A percentile compares a stretch with the other conserved stretches of the same genome.
Conservation (phyloP, 1,140 invertebrate genomes). For the Lanistes nyassanus region DNA sequence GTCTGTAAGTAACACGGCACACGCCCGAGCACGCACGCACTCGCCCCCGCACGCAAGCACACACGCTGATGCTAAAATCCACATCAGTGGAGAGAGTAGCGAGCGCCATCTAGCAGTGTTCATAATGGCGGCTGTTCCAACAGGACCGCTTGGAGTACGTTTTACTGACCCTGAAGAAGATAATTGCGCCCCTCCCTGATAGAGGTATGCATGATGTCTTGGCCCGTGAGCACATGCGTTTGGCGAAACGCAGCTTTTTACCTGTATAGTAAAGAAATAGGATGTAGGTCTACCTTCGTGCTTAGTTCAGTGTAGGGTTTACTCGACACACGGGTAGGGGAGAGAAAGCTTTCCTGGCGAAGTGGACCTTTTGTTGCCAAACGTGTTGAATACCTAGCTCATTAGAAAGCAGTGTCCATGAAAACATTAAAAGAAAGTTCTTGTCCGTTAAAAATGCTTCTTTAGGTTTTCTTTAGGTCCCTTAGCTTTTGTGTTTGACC, state of each 20-base stretch:
- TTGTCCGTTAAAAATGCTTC: too few species aligned
- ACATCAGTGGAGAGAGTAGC: slow-evolving; percentile 19
- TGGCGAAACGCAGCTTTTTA: not conserved
- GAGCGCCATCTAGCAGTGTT: slow-evolving; percentile 28
- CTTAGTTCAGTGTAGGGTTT: slow-evolving; percentile 15
- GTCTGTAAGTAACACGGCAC: too few species aligned
- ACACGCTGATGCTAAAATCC: slow-evolving; percentile 2
- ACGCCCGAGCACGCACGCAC: not conserved
- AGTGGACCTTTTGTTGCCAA: too few species aligned
- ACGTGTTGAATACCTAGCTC: too few species aligned
- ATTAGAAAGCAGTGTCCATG: too few species aligned
- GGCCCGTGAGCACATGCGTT: not conserved
- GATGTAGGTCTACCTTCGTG: slow-evolving; percentile 20
- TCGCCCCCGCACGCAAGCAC: not conserved
- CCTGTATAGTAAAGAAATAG: not conserved
- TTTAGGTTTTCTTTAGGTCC: too few species aligned
- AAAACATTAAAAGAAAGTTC: too few species aligned
- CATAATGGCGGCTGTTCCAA: slow-evolving; percentile 24
- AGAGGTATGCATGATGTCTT: slow-evolving; percentile 15
- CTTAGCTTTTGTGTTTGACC: too few species aligned
- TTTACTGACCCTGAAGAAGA: slow-evolving; percentile 9
- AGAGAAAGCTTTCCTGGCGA: slow-evolving; percentile 1
- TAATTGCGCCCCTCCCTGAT: slow-evolving; percentile 5
- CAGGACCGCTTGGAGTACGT: slow-evolving; percentile 20
- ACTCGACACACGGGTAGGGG: slow-evolving; percentile 11